Conservation (phyloP, 2,888 invertebrate genomes). For the Agrotis ipsilon region DNA sequence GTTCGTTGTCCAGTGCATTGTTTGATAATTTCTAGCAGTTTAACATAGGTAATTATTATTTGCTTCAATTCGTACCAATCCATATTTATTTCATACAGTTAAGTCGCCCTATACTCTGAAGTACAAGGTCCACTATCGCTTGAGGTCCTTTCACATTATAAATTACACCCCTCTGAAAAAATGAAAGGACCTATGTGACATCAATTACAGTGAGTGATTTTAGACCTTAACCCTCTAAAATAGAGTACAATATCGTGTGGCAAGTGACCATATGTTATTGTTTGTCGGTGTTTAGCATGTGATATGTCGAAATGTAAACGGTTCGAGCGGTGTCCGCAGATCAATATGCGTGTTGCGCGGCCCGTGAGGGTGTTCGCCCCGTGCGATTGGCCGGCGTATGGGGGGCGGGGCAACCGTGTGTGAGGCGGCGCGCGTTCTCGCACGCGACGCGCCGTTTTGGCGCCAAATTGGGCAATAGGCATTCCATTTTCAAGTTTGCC, state of each 20-base stretch:
- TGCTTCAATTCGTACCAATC: not conserved
- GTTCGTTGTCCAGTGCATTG: not conserved
- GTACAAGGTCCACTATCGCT: slow-evolving; percentile 58
- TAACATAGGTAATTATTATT: not conserved
- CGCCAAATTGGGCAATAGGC: slow-evolving; percentile 82
- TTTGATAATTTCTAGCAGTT: not conserved
- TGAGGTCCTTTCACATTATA: slow-evolving; percentile 69
- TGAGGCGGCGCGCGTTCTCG: slow-evolving; percentile 84
- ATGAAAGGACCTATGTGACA: slow-evolving; percentile 65
- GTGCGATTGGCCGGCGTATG: slow-evolving; percentile 88
- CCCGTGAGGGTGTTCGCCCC: slow-evolving; percentile 85
- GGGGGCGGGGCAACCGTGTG: slow-evolving; percentile 86
- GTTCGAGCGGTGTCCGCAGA: slow-evolving; percentile 90
- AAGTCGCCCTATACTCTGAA: slow-evolving; percentile 3
- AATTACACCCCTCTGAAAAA: slow-evolving; percentile 73
- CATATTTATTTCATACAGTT: not conserved
- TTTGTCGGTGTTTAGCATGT: slow-evolving; percentile 90
- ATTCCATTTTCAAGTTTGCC: slow-evolving; percentile 78
- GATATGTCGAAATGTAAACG: slow-evolving; percentile 91
- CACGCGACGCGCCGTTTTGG: slow-evolving; percentile 82
- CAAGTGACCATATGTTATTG: slow-evolving; percentile 83
- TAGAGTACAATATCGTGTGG: slow-evolving; percentile 70
- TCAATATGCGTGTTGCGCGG: slow-evolving; percentile 90
- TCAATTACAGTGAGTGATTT: slow-evolving; percentile 44
- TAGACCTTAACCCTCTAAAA: rapidly evolving